These are phyloP conservation scores for Aporrectodea caliginosa DNA, from an alignment of 1,140 invertebrate genomes.

Conservation along the genomic window DNA sequence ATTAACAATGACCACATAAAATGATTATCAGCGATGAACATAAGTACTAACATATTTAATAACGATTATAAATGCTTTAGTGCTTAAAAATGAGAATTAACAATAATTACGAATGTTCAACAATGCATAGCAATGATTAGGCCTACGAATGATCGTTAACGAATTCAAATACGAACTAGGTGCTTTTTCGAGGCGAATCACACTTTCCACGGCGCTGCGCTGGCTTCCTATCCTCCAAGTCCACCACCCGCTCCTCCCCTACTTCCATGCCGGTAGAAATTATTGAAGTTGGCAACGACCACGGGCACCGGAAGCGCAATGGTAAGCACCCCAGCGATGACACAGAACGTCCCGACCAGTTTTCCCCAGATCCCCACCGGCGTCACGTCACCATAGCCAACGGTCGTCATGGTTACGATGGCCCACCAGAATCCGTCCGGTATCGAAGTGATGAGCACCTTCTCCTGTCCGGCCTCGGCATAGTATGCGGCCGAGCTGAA, in stretches of 20 bases:
- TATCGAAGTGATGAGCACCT: constrained; percentile 64
- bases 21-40: no score
- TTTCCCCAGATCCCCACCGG: constrained; percentile 35
- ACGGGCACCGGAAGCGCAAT: constrained; percentile 96
- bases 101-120: no score
- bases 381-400: constrained; percentile 71
- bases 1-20: no score
- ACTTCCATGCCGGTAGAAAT: constrained; percentile 73
- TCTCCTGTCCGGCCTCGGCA: constrained; percentile 32
- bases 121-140: no score
- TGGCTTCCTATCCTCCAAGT: no score
- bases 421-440: constrained; percentile 93
- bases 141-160: no score
- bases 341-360: constrained; percentile 33
- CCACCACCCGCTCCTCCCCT: constrained; percentile 5
- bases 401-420: constrained; percentile 94
- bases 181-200: no score
- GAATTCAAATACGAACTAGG: no score
- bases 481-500: constrained; percentile 39
- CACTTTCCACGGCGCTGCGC: no score
- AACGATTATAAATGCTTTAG: no score
- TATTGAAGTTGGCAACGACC: constrained; percentile 99
- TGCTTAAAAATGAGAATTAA: no score
- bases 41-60: no score
- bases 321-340: constrained; percentile 73